Evolutionary conservation across 2,888 invertebrate genomes (phyloP).

Genomic region (Iphiclides podalirius): DNA sequence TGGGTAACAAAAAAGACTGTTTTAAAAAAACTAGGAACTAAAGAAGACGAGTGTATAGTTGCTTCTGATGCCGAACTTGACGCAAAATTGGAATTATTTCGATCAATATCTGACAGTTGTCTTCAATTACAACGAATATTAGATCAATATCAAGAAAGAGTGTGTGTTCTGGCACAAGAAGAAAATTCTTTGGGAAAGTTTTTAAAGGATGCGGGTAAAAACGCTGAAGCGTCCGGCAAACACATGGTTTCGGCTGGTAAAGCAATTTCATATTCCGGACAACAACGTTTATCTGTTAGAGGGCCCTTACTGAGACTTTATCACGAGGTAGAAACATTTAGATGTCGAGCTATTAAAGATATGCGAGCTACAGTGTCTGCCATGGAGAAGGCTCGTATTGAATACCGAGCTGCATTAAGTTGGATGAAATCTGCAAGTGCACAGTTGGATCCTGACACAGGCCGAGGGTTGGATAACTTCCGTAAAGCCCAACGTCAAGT

Average conservation of each 20-base stretch:
- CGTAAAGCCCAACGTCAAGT: conserved; percentile 93
- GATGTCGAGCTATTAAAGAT: conserved; percentile 95
- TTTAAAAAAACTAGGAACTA: conserved; percentile 94
- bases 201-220: conserved; percentile 94
- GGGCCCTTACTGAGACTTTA: conserved; percentile 93
- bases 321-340: conserved; percentile 98
- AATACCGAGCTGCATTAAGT: conserved; percentile 95
- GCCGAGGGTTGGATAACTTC: conserved; percentile 96
- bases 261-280: conserved; percentile 92
- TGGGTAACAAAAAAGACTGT: conserved; percentile 99
- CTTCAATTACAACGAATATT: conserved; percentile 91
- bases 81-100: conserved; percentile 95
- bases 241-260: conserved; percentile 85
- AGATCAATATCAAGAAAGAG: conserved; percentile 95
- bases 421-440: conserved; percentile 99
- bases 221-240: conserved; percentile 89
- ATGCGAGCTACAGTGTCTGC: conserved; percentile 93
- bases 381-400: conserved; percentile 97
- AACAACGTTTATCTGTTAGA: conserved; percentile 93
- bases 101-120: conserved; percentile 95
- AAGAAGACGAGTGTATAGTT: conserved; percentile 98
- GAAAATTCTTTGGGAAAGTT: conserved; percentile 97
- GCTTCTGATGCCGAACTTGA: conserved; percentile 98
- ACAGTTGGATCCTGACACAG: conserved; percentile 97
- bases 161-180: conserved; percentile 96